Evolutionary conservation across 2,113 vertebrate genomes (phyloP).

Genomic region (Conger conger): DNA sequence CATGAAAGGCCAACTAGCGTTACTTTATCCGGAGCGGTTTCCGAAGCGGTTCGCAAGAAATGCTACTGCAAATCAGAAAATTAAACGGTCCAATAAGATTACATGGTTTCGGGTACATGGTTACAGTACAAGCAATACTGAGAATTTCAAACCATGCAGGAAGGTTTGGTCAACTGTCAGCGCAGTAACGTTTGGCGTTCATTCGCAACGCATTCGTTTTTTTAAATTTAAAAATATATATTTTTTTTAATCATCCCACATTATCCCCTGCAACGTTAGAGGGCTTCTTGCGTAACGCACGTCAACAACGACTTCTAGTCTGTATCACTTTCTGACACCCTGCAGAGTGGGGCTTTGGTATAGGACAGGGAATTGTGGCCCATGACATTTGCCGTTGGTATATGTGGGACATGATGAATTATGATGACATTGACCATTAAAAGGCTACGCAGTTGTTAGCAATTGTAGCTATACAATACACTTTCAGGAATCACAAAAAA

Average conservation of each 20-base stretch:
- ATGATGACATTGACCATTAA: neutral
- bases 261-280: neutral
- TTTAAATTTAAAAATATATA: too few relatives aligned
- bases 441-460: neutral
- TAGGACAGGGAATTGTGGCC: neutral
- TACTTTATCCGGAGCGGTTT: too few relatives aligned
- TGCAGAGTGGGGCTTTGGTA: neutral
- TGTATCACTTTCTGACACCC: neutral
- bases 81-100: too few relatives aligned
- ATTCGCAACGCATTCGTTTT: neutral
- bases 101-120: too few relatives aligned
- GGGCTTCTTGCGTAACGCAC: neutral
- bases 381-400: neutral
- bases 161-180: too few relatives aligned
- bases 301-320: neutral
- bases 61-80: too few relatives aligned
- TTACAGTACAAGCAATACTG: too few relatives aligned
- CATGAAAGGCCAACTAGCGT: too few relatives aligned
- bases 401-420: neutral
- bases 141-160: too few relatives aligned
- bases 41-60: too few relatives aligned
- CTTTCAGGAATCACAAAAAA: too few relatives aligned
- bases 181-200: neutral
- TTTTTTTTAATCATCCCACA: too few relatives aligned
- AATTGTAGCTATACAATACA: neutral